Base-by-base conservation (phyloP, 2,888 invertebrate genomes). In the Cistogaster globosa region DNA sequence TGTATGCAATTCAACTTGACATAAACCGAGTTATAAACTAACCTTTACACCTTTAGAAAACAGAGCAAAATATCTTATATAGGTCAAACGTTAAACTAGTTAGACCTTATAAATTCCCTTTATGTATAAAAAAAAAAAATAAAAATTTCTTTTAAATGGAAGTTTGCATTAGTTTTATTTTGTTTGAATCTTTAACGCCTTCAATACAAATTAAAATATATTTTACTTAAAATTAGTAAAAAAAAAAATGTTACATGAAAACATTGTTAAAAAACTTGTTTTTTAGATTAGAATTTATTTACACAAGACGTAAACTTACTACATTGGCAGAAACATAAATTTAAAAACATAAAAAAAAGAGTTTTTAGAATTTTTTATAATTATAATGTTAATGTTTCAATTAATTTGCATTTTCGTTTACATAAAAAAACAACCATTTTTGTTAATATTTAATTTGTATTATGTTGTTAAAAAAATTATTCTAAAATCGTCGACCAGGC, bases 371-470 rank as follows among this genome's bases (percentile, higher is more conserved):
- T 42, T 42, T 42, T 42, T 42, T 42, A 7, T 12, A 45, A 55
- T 20, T 55, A 48, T 57, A 11, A 38, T 67, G 5, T 58, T 45
- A 67, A 53, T 16, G 8, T 51, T 18, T 38, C 14, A 83, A 62
- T 78, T 71, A 42, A 42, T 51, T 42, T 45, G 62, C 26, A 55
- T 71, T 58, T 65, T 69, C 38, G 53, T 83, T 85, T 87, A 85
- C 20, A 68, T 80, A 51, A 63, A 81, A 77, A 82, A 87, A 87
- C 84, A 88, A 84, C 75, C 81, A 71, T 65, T 65, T 26, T 76
- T 60, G 67, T 72, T 75, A 62, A 79, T 71, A 32, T 57, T 45
- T 86, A 75, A 16, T 48, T 71, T 55, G 16, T 18, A 26, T 74
- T 55, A 18, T 55, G 84, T 67, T 81, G 32, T 74, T 62, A 42